phyloP scores from a whole-genome alignment of 2,888 invertebrate genomes.

The Linnaemya tessellans region DNA sequence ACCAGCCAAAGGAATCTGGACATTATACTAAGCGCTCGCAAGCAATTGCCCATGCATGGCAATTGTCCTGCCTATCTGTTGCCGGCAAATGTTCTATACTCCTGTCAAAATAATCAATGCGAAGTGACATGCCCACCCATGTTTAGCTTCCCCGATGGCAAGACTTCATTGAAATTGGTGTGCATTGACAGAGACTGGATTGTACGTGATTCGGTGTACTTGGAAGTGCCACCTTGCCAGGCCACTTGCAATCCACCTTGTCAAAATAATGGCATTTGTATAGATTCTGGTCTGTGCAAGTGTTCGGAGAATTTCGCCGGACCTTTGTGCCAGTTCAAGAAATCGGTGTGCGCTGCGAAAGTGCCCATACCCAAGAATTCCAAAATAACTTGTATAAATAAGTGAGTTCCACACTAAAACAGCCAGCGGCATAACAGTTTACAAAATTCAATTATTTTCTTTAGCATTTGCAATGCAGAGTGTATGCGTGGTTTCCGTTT shows the following conservation, averaged over 20 bases:
- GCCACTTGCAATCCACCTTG: conserved; percentile 90
- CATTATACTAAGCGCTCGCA: conserved; percentile 76
- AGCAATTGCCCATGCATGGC: conserved; percentile 75
- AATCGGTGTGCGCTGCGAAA: conserved; percentile 87
- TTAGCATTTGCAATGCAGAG: conserved; percentile 87
- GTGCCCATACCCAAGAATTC: conserved; percentile 88
- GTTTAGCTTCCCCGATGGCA: conserved; percentile 78
- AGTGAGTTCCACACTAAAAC: conserved; percentile 84
- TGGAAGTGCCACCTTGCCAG: conserved; percentile 86
- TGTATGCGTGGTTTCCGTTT: conserved; percentile 88
- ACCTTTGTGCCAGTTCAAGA: conserved; percentile 89
- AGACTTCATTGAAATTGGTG: conserved; percentile 75
- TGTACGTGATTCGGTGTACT: conserved; percentile 79
- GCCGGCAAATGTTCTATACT: conserved; percentile 76
- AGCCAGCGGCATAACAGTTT: neutral
- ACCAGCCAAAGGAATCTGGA: conserved; percentile 64
- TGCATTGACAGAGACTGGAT: conserved; percentile 80
- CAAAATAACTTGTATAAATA: conserved; percentile 85
- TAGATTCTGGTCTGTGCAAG: conserved; percentile 89
- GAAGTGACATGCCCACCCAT: conserved; percentile 77
- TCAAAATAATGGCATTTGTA: conserved; percentile 91
- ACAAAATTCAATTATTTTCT: conserved; percentile 11
- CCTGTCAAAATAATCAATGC: conserved; percentile 78
- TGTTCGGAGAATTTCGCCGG: conserved; percentile 90
- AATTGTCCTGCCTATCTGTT: conserved; percentile 75